Evolutionary conservation across 64 coral and sea anemone genomes (phyloP).

Genomic region (Exaiptasia diaphana): DNA sequence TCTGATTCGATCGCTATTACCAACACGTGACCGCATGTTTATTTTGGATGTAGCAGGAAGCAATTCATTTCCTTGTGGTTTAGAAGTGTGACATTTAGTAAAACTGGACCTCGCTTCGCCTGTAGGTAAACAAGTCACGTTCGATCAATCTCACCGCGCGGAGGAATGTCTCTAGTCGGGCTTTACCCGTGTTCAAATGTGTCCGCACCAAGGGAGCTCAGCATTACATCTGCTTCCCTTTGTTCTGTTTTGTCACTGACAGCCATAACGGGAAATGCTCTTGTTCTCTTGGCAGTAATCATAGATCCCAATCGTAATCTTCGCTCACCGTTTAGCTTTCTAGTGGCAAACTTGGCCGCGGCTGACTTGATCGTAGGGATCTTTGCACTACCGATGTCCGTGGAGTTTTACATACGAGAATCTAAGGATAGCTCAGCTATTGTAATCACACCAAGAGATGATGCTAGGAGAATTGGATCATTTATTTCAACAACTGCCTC

Average conservation of each 20-base stretch:
- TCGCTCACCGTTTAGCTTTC: constrained; percentile 71
- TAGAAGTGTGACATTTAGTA: too few relatives aligned
- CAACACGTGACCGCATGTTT: too few relatives aligned
- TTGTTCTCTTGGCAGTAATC: constrained; percentile 52
- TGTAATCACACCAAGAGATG: background rate
- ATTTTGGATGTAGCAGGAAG: too few relatives aligned
- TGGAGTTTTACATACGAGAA: constrained; percentile 26
- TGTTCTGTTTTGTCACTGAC: constrained; percentile 5
- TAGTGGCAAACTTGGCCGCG: constrained; percentile 68
- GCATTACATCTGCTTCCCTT: background rate
- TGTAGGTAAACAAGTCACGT: too few relatives aligned
- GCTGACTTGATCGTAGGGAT: constrained; percentile 70
- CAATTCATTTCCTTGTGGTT: too few relatives aligned
- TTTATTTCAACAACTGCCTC: constrained; percentile 83
- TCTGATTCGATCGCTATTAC: too few relatives aligned
- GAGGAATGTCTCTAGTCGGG: constrained; percentile 12
- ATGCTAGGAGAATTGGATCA: constrained; percentile 53
- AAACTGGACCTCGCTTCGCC: too few relatives aligned
- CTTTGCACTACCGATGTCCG: constrained; percentile 28
- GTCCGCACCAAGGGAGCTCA: constrained; percentile 3
- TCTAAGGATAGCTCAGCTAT: background rate
- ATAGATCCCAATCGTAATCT: constrained; percentile 75
- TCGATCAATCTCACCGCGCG: too few relatives aligned
- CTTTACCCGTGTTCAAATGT: constrained; percentile 14
- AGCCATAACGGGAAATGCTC: background rate